A percentile compares a stretch with the other conserved stretches of the same genome.
phyloP scores from a whole-genome alignment of 2,113 vertebrate species.

The Galbula dea region DNA sequence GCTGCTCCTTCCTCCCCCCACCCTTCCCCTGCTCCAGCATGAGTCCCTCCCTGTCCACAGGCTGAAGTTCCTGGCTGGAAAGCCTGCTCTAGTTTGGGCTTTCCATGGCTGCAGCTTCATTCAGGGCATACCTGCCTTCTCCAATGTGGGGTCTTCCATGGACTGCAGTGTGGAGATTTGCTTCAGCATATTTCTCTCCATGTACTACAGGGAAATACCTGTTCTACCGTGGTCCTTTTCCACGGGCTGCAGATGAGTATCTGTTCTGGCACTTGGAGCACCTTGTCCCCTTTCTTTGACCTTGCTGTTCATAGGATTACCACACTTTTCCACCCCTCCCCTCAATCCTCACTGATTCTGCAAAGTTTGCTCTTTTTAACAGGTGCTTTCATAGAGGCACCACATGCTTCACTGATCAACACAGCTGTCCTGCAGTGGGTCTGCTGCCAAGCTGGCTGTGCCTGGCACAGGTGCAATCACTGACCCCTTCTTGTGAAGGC shows the following conservation, averaged over 20 bases:
- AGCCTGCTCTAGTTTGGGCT: neutral
- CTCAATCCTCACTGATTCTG: neutral
- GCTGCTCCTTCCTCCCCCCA: neutral
- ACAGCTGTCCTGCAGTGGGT: too few species aligned
- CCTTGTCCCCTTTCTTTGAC: neutral
- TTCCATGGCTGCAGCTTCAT: neutral
- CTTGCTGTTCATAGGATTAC: neutral
- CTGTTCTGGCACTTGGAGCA: neutral
- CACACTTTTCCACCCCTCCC: neutral
- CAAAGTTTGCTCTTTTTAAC: neutral
- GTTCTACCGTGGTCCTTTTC: neutral
- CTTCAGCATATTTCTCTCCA: neutral
- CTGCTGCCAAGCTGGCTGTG: neutral
- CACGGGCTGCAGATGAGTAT: neutral
- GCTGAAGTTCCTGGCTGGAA: neutral
- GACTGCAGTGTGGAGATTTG: neutral
- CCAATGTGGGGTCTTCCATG: rapidly evolving
- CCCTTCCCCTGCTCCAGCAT: neutral
- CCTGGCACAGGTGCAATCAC: neutral
- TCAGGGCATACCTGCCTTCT: neutral
- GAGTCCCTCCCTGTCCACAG: neutral
- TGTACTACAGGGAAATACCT: neutral
- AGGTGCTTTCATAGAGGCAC: neutral
- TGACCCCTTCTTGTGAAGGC: neutral
- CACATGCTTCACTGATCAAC: neutral